phyloP scores from a whole-genome alignment of 2,113 vertebrate species.

The Acanthisitta chloris region DNA sequence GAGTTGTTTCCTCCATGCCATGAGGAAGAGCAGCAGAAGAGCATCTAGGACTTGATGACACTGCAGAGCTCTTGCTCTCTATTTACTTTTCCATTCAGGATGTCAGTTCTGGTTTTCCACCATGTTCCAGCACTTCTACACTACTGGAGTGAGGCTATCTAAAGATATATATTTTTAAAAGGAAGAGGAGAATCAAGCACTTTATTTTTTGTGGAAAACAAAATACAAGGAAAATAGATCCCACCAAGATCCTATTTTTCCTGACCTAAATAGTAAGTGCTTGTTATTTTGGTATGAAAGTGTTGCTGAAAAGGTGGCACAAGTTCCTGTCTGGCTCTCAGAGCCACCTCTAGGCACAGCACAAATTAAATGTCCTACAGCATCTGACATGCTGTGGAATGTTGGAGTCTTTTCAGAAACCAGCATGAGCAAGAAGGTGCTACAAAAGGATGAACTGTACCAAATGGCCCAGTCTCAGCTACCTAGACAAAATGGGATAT shows the following conservation, averaged over 20 bases:
- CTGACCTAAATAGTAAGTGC: conserved; percentile 15
- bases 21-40: background rate
- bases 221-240: background rate
- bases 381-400: background rate
- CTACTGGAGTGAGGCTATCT: background rate
- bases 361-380: background rate
- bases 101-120: background rate
- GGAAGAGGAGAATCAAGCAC: conserved; percentile 18
- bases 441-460: background rate
- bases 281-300: conserved; percentile 51
- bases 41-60: background rate
- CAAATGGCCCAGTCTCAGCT: background rate
- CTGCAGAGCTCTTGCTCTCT: background rate
- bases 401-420: background rate
- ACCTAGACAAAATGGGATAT: background rate
- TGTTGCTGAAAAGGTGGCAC: conserved; percentile 20
- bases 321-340: background rate
- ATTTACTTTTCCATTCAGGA: background rate
- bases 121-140: background rate
- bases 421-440: background rate
- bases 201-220: conserved; percentile 42
- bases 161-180: conserved; percentile 46
- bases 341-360: conserved; percentile 23
- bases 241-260: background rate
- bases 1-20: fast-evolving